Evolutionary conservation across 2,113 vertebrate genomes (phyloP).

Genomic region (Oriolus oriolus): DNA sequence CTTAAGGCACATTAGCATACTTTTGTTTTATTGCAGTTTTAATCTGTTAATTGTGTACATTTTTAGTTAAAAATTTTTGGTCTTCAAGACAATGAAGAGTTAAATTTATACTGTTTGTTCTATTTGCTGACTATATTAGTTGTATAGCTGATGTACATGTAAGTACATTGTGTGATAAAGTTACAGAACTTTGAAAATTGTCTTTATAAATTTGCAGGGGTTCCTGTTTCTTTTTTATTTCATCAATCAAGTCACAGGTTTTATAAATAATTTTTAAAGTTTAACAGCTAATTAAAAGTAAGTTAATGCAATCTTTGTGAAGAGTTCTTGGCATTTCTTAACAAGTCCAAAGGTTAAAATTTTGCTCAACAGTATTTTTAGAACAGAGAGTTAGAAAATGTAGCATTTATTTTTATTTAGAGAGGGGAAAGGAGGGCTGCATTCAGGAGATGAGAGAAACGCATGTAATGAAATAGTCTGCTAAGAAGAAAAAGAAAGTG

Average conservation of each 20-base stretch:
- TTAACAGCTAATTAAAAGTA: background rate
- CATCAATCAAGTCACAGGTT: background rate
- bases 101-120: background rate
- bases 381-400: background rate
- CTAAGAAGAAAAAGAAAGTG: background rate
- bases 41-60: background rate
- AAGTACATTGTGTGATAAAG: background rate
- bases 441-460: background rate
- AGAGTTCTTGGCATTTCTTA: background rate
- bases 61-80: background rate
- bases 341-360: background rate
- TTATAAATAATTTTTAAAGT: background rate
- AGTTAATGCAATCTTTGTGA: background rate
- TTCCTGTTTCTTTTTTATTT: background rate
- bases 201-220: background rate
- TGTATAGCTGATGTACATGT: background rate
- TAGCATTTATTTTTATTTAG: background rate
- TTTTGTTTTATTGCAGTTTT: background rate
- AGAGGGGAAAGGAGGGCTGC: background rate
- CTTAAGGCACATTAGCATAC: background rate
- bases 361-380: background rate
- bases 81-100: background rate
- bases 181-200: background rate
- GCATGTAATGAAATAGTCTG: background rate
- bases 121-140: background rate